Conservation (phyloP, 2,113 vertebrate genomes). For the Seriola quinqueradiata region DNA sequence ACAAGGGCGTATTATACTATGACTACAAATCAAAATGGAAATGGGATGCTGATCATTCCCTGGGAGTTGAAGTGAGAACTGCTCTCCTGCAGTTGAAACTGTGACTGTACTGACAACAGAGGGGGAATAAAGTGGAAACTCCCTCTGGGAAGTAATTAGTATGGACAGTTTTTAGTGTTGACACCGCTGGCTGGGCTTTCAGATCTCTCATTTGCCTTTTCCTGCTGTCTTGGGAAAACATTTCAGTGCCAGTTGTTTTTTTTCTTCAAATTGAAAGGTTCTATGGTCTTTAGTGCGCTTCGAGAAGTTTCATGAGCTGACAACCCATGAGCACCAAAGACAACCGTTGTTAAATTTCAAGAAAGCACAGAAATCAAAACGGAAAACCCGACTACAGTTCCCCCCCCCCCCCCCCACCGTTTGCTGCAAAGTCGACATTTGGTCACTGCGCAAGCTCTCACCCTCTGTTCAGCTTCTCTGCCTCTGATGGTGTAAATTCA, state of each 20-base stretch:
- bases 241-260: slow-evolving; percentile 38
- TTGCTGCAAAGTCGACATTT: not conserved
- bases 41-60: slow-evolving; percentile 39
- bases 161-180: slow-evolving; percentile 69
- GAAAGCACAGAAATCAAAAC: not conserved
- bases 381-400: not conserved
- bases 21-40: slow-evolving; percentile 62
- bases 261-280: slow-evolving; percentile 25
- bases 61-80: slow-evolving; percentile 34
- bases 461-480: not conserved
- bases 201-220: slow-evolving; percentile 65
- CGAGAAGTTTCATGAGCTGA: slow-evolving; percentile 16
- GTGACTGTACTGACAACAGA: slow-evolving; percentile 59
- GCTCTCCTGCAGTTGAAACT: slow-evolving; percentile 30
- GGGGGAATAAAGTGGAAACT: slow-evolving; percentile 52
- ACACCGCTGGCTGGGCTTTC: slow-evolving; percentile 65
- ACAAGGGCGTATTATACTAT: slow-evolving; percentile 40
- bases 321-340: not conserved
- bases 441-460: not conserved
- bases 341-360: not conserved
- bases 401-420: not conserved
- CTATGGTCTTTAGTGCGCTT: slow-evolving; percentile 23
- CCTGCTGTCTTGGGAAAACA: slow-evolving; percentile 55
- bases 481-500: not conserved
- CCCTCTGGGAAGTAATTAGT: slow-evolving; percentile 75